Evolutionary conservation across 2,113 vertebrate genomes (phyloP), one percentile per base, ranked within the genome.

Genomic region (Hippocampus zosterae): DNA sequence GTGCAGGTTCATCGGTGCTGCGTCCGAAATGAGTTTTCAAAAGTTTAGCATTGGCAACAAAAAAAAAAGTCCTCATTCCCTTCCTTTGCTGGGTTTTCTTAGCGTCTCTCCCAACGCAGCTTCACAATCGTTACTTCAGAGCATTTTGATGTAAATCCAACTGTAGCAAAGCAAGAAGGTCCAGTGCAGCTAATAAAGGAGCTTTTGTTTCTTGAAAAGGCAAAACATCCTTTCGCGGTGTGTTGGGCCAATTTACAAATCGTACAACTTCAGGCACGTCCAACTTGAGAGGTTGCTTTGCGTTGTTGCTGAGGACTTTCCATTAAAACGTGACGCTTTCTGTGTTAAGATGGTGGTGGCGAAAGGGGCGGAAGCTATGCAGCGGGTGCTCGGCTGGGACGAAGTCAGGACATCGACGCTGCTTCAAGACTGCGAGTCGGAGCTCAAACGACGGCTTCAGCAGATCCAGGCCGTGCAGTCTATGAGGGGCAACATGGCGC

Each of bases 401-500:
- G 33, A 6, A 11, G 76, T 50, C 10, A 90, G 57, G 84, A 91
- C 90, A 0, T 65, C 76, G 0, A 59, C n/a, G 0, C 72, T 93
- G 84, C 68, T 92, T 61, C 78, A 87, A 72, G 85, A 85, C 74
- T 93, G 91, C 23, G 71, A 90, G 50, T 75, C 67, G 0, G 89
- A 93, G 82, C 85, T 93, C 76, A 75, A 33, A 50, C 41, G 23
- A 55, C 89, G 92, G 70, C 84, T 93, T 19, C 82, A 74, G 84
- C 84, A 89, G 80, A 73, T 92, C 67, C 89, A 87, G 80, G 83
- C 87, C 21, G 65, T 91, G 71, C 87, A 87, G 42, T 92, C 88
- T 13, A 85, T 93, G 79, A 85, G 83, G 42, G 73, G 72, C 76
- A 78, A 48, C 78, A 52, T n/a, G 37, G 37, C 85, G 0, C 77